These are phyloP conservation scores for Ovis canadensis DNA, from an alignment of 2,113 vertebrate species.

Conservation along the genomic window DNA sequence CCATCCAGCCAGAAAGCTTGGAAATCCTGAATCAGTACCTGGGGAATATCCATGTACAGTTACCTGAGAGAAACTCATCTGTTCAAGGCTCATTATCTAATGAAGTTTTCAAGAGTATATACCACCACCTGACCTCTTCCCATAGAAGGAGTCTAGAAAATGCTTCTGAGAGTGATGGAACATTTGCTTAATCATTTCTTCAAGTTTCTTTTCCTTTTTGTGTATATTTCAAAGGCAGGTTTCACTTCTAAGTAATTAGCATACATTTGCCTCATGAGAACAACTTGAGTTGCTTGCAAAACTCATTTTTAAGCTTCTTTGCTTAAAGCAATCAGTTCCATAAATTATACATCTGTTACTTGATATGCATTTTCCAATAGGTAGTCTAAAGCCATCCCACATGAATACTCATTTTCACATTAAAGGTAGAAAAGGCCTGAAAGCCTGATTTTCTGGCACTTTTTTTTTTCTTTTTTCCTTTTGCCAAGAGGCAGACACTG, in stretches of 20 bases:
- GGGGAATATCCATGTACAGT: no score
- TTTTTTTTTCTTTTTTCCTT: background rate
- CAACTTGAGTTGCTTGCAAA: conserved; percentile 72
- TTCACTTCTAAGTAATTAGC: conserved; percentile 75
- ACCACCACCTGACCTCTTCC: background rate
- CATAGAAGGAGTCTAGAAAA: conserved; percentile 30
- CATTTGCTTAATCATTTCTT: conserved; percentile 57
- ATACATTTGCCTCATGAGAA: conserved; percentile 57
- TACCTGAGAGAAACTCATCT: background rate
- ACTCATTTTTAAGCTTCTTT: conserved; percentile 76
- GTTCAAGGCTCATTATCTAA: background rate
- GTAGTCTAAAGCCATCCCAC: conserved; percentile 20
- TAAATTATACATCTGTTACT: conserved; percentile 78
- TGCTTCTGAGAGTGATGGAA: background rate
- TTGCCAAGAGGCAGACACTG: conserved; percentile 38
- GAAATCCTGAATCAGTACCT: rapidly evolving
- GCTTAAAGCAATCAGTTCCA: conserved; percentile 74
- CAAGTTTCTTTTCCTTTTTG: conserved; percentile 53
- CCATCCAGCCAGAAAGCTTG: background rate
- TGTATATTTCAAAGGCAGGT: conserved; percentile 52
- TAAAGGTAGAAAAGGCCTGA: conserved; percentile 60
- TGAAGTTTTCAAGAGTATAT: background rate
- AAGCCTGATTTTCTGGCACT: conserved; percentile 21
- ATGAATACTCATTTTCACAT: conserved; percentile 74
- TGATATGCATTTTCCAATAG: conserved; percentile 73